Base-by-base conservation (phyloP, 2,113 vertebrate species). In the Xenus cinereus region DNA sequence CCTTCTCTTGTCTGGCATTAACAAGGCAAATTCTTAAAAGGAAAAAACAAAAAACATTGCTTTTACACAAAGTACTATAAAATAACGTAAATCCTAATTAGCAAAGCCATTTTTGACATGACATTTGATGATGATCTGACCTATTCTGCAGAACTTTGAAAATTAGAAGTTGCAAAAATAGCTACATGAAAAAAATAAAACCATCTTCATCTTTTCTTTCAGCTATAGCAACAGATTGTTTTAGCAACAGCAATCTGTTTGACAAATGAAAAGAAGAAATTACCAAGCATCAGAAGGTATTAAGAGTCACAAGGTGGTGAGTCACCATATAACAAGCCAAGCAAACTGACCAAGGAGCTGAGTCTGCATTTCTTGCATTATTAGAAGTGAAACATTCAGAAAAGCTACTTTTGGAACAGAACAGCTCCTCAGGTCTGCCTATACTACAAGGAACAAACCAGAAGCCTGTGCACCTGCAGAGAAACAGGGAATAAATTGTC, bases 291-390 rank as follows among this genome's bases (percentile, higher is more conserved):
- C 45, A 92, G 62, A 82, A 86, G 19, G 39, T 66, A 83, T 24
- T 93, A 88, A 73, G 72, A 90, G 59, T 96, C 90, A 93, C 82
- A 80, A 63, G 75, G n/a, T 15, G 50, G 67, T 91, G 92, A 94
- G 74, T 96, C 93, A 93, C 63, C 43, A 37, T 0, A 43, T 14
- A 73, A 72, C 20, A 91, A 90, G 50, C n/a, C 89, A 91, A 94
- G 45, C 15, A 33, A 82, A 95, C 30, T 89, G 89, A 93, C 91
- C 93, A 76, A 82, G 28, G 17, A 63, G 30, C 71, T 0, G 5
- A 64, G 13, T 5, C 48, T 69, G 22, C 16, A 56, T 76, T 83
- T 84, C 81, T 66, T 57, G 22, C 28, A 32, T 41, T 95, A 45
- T 53, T 74, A 21, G 41, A 88, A 22, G 50, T 67, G 45, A 87